Evolutionary conservation across 2,797 vertebrate species (phyloP), one percentile per base, ranked within the genome.

Genomic region (Cyclura pinguis): DNA sequence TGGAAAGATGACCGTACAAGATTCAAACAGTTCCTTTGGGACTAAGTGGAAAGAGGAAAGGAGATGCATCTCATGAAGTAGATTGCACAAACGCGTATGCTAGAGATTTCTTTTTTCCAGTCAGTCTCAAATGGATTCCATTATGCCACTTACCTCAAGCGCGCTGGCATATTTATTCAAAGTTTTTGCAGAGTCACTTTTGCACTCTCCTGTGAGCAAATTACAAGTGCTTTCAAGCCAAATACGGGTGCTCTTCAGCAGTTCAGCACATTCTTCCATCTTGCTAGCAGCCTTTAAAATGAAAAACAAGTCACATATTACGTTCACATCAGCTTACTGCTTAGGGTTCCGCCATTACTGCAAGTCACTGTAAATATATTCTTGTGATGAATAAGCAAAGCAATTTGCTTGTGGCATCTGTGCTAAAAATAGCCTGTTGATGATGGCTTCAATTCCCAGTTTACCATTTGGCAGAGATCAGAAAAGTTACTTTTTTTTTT

Each of bases 251-350:
- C 97, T 98, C 91, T 96, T 97, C 92, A 99, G 95, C 96, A 98
- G 98, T 87, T 99, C 98, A n/a, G 97, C 92, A 67, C 98, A 99
- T 84, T 99, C 98, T 96, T 98, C 98, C 73, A 98, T 96, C 97
- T 98, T 98, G 32, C 90, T 92, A 1, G 96, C 96, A 88, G 98
- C 98, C 99, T 99, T 96, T 88, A 50, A 92, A 87, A 95, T 62
- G 6, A 93, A 1, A 89, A 72, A 69, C 9, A 78, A 78, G 20
- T 29, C 6, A 38, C n/a, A n/a, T 24, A 16, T 38, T 35, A 84
- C 52, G 18, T 27, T 74, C 72, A 74, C 50, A 32, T n/a, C 38
- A 32, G 20, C 20, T 9, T n/a, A 59, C 73, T 7, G 13, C 27
- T 50, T 7, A 4, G 52, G 38, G 32, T 50, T 52, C 38, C 18